Base-by-base conservation (phyloP, 2,797 vertebrate species). In the Columba guinea region DNA sequence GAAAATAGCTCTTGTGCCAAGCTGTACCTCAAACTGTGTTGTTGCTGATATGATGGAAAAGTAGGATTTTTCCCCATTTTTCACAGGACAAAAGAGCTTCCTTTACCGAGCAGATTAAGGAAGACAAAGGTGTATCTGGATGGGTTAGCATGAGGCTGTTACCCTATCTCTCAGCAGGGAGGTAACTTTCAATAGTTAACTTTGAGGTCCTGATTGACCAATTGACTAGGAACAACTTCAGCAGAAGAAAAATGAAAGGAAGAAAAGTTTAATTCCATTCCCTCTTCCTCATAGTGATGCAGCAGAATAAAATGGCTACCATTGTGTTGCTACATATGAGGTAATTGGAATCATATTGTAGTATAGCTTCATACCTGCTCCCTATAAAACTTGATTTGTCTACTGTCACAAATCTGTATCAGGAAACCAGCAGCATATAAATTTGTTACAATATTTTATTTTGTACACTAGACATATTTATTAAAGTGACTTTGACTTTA, bases 331-430 rank as follows among this genome's bases (percentile, higher is more conserved):
- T 70, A n/a, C 13, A 11, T 32, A 53, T 3, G 2, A 58, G 34
- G 24, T 68, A 94, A 85, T 87, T 89, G 68, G 58, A 92, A 93
- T 77, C 49, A n/a, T 70, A 51, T 28, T 80, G 34, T 51, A 48
- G 28, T 28, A 60, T 7, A 77, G 9, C 27, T 77, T 78, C n/a
- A 32, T 27, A 78, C 11, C 0, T 5, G 5, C 52, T 68, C 9
- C 12, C 20, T 71, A 62, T 64, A 93, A 87, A 89, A 83, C n/a
- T 85, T 89, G 56, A 71, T 89, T 94, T 94, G 80, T 80, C 44
- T 85, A 15, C 55, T 86, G 69, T 78, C 76, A 78, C 78, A 93
- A 65, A 75, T 39, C 35, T 51, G 3, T 62, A 63, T 37, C 79
- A 81, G 69, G 76, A 84, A 94, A 79, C n/a, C 39, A 79, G 21